A percentile compares a stretch with the other conserved stretches of the same genome.
phyloP scores from a whole-genome alignment of 2,888 invertebrate genomes.

The Drosophila limbata region DNA sequence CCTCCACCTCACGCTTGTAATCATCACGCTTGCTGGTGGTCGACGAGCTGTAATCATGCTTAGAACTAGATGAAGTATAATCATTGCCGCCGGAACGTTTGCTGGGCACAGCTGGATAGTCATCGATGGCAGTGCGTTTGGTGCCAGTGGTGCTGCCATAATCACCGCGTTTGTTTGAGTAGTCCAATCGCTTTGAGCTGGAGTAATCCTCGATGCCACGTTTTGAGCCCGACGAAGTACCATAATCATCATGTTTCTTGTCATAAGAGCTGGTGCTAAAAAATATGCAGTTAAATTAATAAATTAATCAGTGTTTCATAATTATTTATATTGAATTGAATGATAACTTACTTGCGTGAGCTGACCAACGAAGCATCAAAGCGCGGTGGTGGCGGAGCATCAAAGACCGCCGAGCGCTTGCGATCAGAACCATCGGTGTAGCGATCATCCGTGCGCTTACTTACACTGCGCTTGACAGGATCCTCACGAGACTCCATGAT shows the following conservation, averaged over 20 bases:
- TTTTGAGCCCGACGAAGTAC: constrained; percentile 76
- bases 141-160: constrained; percentile 62
- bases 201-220: constrained; percentile 82
- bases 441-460: constrained; percentile 84
- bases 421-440: constrained; percentile 83
- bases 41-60: constrained; percentile 77
- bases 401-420: constrained; percentile 83
- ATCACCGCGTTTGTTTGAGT: constrained; percentile 72
- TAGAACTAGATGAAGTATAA: constrained; percentile 72
- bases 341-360: constrained; percentile 79
- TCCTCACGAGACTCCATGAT: constrained; percentile 85
- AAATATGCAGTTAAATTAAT: not conserved
- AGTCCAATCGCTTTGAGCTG: constrained; percentile 77
- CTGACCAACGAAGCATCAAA: constrained; percentile 84
- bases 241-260: constrained; percentile 84
- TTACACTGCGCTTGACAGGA: constrained; percentile 82
- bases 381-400: constrained; percentile 85
- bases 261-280: constrained; percentile 69
- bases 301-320: not conserved
- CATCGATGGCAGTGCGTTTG: constrained; percentile 80
- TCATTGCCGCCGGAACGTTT: constrained; percentile 80
- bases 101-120: constrained; percentile 73
- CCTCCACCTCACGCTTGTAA: constrained; percentile 84
- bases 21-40: constrained; percentile 81
- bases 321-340: not conserved